Conservation (phyloP, 2,113 vertebrate genomes). For the Nicator chloris region DNA sequence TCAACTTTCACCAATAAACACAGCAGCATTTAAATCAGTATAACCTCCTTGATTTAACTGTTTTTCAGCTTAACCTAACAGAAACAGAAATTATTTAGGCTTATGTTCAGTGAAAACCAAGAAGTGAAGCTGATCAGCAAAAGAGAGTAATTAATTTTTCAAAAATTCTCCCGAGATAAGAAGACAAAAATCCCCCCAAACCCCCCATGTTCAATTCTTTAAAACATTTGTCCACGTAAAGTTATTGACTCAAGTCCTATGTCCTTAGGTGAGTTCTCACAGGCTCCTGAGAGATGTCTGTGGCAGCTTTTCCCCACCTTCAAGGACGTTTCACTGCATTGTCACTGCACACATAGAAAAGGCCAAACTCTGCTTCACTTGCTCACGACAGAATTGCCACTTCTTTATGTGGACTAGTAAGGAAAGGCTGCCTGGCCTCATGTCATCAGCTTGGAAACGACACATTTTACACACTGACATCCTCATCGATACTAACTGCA, state of each 20-base stretch:
- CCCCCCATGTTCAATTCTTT: background rate
- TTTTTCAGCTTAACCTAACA: background rate
- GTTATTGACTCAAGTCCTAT: background rate
- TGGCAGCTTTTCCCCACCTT: background rate
- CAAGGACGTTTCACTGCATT: background rate
- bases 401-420: background rate
- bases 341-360: background rate
- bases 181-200: background rate
- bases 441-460: background rate
- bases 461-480: background rate
- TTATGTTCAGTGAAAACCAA: background rate
- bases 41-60: background rate
- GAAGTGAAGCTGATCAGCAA: background rate
- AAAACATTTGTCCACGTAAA: background rate
- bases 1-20: background rate
- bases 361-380: background rate
- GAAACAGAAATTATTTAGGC: background rate
- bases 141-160: background rate
- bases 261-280: background rate
- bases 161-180: background rate
- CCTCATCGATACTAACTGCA: background rate
- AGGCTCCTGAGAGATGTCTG: background rate
- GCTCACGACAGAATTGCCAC: background rate
- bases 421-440: background rate
- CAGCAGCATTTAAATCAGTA: background rate